Conservation (phyloP, 1,140 invertebrate species). For the Achroia grisella region DNA sequence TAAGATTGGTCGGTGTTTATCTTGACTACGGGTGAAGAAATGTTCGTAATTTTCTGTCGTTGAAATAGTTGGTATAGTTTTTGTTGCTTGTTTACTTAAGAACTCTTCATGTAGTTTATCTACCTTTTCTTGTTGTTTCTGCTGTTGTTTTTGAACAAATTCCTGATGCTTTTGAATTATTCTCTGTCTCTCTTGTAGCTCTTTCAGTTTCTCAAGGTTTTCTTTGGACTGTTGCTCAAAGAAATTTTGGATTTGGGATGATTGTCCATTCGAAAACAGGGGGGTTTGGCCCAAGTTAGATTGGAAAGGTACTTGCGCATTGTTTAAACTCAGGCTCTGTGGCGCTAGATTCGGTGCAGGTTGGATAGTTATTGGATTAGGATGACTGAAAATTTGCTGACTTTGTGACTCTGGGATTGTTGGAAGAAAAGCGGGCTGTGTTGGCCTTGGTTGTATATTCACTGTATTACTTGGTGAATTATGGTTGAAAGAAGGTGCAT, state of each 20-base stretch:
- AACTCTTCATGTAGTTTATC: conserved; percentile 78
- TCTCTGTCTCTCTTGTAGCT: conserved; percentile 76
- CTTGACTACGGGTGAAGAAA: conserved; percentile 47
- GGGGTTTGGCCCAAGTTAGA: conserved; percentile 54
- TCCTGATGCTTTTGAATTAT: conserved; percentile 81
- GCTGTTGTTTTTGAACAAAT: conserved; percentile 80
- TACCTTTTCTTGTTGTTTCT: conserved; percentile 80
- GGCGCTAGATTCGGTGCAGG: conserved; percentile 57
- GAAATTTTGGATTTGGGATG: conserved; percentile 70
- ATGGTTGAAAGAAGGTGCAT: conserved; percentile 34
- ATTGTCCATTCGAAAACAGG: conserved; percentile 71
- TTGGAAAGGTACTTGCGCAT: conserved; percentile 58
- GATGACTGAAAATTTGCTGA: conserved; percentile 40
- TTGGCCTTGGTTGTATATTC: conserved; percentile 54
- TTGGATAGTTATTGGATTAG: conserved; percentile 57
- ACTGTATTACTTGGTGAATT: conserved; percentile 31
- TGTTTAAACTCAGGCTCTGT: conserved; percentile 31
- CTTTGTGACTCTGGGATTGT: conserved; percentile 46
- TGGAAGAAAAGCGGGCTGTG: conserved; percentile 61
- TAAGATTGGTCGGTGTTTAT: conserved; percentile 55
- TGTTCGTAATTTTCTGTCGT: conserved; percentile 63
- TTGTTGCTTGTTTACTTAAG: conserved; percentile 76
- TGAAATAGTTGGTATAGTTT: conserved; percentile 67
- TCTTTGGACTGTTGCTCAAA: conserved; percentile 79
- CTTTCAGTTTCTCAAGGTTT: conserved; percentile 74